These are phyloP conservation scores for Cygnus olor DNA, from an alignment of 2,797 vertebrate genomes.

Conservation along the genomic window DNA sequence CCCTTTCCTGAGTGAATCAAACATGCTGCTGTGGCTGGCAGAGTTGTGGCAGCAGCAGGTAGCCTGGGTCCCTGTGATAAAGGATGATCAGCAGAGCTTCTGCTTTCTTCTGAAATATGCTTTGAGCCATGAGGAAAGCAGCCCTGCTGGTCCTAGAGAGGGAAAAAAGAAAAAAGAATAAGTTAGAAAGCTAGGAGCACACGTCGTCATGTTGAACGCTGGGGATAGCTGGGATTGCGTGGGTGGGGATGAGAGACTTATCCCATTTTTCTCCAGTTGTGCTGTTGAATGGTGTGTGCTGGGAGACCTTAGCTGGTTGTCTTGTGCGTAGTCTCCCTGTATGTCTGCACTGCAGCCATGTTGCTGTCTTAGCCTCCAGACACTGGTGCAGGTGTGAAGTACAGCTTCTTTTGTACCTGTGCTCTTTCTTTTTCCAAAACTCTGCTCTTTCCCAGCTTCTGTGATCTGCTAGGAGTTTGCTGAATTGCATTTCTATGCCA, in stretches of 20 bases:
- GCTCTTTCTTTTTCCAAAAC: background rate
- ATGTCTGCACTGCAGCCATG: background rate
- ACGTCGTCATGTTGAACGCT: accelerated
- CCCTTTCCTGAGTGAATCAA: background rate
- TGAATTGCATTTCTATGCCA: background rate
- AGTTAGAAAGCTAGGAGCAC: background rate
- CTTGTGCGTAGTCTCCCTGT: background rate
- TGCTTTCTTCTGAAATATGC: background rate
- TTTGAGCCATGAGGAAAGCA: background rate
- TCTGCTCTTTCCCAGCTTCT: background rate
- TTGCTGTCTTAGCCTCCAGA: background rate
- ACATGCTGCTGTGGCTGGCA: background rate
- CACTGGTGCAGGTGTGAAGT: background rate
- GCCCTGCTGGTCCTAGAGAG: background rate
- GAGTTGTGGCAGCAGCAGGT: background rate
- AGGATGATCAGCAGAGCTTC: background rate
- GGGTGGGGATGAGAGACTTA: background rate
- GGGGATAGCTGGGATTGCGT: background rate
- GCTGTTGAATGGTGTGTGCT: background rate
- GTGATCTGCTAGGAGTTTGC: background rate
- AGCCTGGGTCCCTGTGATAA: background rate
- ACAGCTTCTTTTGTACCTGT: background rate
- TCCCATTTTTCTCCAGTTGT: background rate
- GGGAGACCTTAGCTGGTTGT: background rate
- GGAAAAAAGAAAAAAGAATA: background rate